phyloP scores from a whole-genome alignment of 1,140 invertebrate genomes.

The Trachymyrmex cornetzi region DNA sequence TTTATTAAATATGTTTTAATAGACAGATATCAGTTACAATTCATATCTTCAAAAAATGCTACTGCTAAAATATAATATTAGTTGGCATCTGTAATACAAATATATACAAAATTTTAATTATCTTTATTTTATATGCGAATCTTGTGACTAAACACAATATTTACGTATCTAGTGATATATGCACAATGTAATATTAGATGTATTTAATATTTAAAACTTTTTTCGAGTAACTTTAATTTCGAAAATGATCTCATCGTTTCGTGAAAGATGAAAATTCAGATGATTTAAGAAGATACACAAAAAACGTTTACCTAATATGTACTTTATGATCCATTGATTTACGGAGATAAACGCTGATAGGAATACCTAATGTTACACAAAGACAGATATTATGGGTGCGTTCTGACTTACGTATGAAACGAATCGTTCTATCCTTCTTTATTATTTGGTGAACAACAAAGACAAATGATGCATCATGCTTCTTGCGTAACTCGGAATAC shows the following conservation, averaged over 20 bases:
- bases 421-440: too few species aligned
- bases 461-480: too few species aligned
- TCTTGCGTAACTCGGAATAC: too few species aligned
- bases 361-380: too few species aligned
- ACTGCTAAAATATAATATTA: background rate
- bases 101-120: background rate
- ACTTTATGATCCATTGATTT: background rate
- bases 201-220: background rate
- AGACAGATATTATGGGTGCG: background rate
- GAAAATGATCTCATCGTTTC: background rate
- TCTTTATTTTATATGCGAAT: background rate
- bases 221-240: background rate
- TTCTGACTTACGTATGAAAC: too few species aligned
- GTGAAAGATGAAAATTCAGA: background rate
- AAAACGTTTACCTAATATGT: background rate
- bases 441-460: too few species aligned
- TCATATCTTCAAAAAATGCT: background rate
- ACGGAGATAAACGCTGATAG: background rate
- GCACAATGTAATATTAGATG: background rate
- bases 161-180: background rate
- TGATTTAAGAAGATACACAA: slow-evolving; percentile 12
- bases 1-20: background rate
- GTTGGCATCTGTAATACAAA: too few species aligned
- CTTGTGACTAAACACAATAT: background rate
- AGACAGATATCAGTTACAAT: background rate